A percentile compares a stretch with the other conserved stretches of the same genome.
Evolutionary conservation across 2,113 vertebrate genomes (phyloP).

Genomic region (Dicentrarchus labrax): DNA sequence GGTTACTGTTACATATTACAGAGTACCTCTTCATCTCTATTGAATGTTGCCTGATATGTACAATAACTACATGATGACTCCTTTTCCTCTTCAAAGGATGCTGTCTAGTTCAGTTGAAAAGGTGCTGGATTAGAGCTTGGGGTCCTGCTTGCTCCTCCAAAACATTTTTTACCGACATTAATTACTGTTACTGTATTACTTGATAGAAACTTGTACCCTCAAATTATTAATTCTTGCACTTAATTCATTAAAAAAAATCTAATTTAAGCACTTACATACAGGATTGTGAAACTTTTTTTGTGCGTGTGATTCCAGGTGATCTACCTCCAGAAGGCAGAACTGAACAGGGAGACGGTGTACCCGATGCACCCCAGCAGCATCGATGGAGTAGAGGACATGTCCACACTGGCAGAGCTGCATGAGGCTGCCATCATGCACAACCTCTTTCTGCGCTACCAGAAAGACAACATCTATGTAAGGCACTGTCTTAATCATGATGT

Average conservation of each 20-base stretch:
- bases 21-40: too few species aligned
- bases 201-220: not conserved
- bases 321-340: constrained; percentile 77
- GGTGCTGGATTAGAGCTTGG: not conserved
- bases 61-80: too few species aligned
- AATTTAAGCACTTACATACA: not conserved
- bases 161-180: not conserved
- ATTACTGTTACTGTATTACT: too few species aligned
- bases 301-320: constrained; percentile 82
- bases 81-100: not conserved
- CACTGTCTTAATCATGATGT: not conserved
- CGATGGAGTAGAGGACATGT: constrained; percentile 93
- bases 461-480: constrained; percentile 90
- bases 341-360: constrained; percentile 85
- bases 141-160: not conserved
- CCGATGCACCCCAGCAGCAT: constrained; percentile 89
- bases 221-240: not conserved
- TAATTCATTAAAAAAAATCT: not conserved
- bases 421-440: constrained; percentile 94
- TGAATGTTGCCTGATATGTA: too few species aligned
- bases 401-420: constrained; percentile 89
- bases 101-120: not conserved
- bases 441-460: constrained; percentile 89
- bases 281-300: not conserved
- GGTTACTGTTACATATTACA: too few species aligned